Evolutionary conservation across 35 echinoderm and acorn worm species (phyloP), one percentile per base, ranked within the genome.

Genomic region (Heliocidaris tuberculata): DNA sequence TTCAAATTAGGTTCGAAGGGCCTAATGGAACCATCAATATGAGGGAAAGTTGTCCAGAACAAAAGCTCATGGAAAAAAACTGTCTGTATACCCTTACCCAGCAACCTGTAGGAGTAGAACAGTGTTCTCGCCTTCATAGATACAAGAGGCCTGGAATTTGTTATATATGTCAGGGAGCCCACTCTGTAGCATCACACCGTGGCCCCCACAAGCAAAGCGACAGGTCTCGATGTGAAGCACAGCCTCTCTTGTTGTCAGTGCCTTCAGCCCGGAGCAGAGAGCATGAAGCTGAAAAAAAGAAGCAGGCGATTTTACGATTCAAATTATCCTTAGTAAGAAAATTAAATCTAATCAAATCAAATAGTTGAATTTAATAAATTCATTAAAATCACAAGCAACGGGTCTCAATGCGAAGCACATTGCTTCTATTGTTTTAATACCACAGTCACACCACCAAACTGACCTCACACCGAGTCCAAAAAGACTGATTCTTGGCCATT

Each of bases 171-270:
- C 94, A 12, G 98, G 96, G 27, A 99, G 88, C 13, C 95, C 98
- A 94, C 96, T 96, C 59, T 94, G 92, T 59, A 96, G 86, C 10
- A 97, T 93, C 31, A 94, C 96, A 24, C 98, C 98, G 85, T 99
- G 98, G 21, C 98, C 98, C 50, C 98, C 98, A 31, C 98, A 99
- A 16, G 98, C 96, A 92, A 94, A 96, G 27, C 96, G 92, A 60
- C 95, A 97, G 13, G 60, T 95, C 32, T 97, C 95, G 27, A 97
- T 94, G 49, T 93, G 93, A 19, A 86, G 30, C 16, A n/a, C 31
- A 0, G 87, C 92, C 12, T 90, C 88, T 24, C 90, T 88, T 15
- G 94, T 95, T 42, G 86, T 88, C 52, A 96, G 95, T 19, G 96
- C 92, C 90, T 99, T 97, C 47, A 97, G 56, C 8, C 96, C 98